A percentile compares a stretch with the other conserved stretches of the same genome.
Evolutionary conservation across 2,888 invertebrate species (phyloP).

Genomic region (Euspilapteryx auroguttella): DNA sequence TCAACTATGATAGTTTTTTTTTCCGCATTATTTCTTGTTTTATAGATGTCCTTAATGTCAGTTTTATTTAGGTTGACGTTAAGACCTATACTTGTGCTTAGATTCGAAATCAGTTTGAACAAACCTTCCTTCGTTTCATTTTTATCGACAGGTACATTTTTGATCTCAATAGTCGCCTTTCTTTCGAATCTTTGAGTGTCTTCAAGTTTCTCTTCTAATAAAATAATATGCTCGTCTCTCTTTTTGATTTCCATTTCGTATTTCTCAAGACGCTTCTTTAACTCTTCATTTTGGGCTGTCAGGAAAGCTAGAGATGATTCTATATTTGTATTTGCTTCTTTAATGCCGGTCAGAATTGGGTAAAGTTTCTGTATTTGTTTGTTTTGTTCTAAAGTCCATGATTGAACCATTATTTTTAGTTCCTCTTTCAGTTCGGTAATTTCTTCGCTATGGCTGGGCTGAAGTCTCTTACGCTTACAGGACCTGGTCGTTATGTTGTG

Average conservation of each 20-base stretch:
- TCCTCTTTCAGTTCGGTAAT: not conserved
- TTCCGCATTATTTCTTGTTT: not conserved
- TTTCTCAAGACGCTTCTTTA: not conserved
- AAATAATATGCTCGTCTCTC: not conserved
- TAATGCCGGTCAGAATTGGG: not conserved
- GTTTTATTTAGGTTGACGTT: not conserved
- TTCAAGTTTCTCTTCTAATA: not conserved
- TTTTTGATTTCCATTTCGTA: not conserved
- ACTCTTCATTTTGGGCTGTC: not conserved
- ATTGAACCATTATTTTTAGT: not conserved
- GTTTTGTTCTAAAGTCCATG: not conserved
- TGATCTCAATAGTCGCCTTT: not conserved
- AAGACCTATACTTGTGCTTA: not conserved
- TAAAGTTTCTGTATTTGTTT: not conserved
- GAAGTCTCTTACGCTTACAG: not conserved
- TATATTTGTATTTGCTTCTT: not conserved
- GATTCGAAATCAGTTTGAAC: not conserved
- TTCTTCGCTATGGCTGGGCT: not conserved
- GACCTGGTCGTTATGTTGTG: not conserved
- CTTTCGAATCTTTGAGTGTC: not conserved
- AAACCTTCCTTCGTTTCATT: not conserved
- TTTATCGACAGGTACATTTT: not conserved
- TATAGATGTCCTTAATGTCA: not conserved
- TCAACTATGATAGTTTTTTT: constrained; percentile 1
- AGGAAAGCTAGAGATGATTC: not conserved